Percentiles rank a stretch among this genome's conserved stretches.
phyloP scores from a whole-genome alignment of 2,113 vertebrate genomes.

The Chascanopsetta lugubris region DNA sequence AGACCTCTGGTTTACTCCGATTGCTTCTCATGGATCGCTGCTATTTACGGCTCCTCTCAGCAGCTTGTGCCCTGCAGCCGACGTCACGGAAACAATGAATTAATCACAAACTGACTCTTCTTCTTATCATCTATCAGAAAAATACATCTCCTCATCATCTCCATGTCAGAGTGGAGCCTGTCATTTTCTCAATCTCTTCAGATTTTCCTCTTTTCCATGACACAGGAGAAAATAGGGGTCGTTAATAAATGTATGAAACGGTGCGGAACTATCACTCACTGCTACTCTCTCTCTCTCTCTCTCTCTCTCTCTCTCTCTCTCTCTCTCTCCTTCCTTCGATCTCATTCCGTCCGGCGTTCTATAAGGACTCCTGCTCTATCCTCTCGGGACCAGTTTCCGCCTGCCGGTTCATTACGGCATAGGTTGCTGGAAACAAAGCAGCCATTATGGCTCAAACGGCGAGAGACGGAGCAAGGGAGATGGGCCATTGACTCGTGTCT shows the following conservation, averaged over 20 bases:
- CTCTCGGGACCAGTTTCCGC: conserved; percentile 46
- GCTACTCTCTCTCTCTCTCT: neutral
- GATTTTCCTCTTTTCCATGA: conserved; percentile 44
- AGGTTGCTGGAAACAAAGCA: conserved; percentile 43
- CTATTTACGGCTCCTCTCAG: conserved; percentile 33
- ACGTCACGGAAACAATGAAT: conserved; percentile 45
- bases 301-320: conserved; percentile 23
- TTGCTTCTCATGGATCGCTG: conserved; percentile 20
- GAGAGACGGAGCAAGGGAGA: conserved; percentile 29
- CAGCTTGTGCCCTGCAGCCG: conserved; percentile 32
- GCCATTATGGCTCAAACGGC: conserved; percentile 51
- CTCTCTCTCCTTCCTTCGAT: conserved; percentile 1
- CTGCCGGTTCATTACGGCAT: conserved; percentile 51
- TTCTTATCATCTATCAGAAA: conserved; percentile 36
- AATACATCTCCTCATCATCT: conserved; percentile 36
- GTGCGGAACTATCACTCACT: conserved; percentile 35
- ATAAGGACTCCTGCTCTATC: conserved; percentile 26
- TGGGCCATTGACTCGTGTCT: conserved; percentile 45
- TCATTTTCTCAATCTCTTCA: conserved; percentile 48
- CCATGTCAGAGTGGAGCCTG: conserved; percentile 41
- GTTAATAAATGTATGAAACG: conserved; percentile 68
- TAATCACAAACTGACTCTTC: conserved; percentile 46
- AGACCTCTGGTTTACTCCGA: conserved; percentile 29
- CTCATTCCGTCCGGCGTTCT: conserved; percentile 27
- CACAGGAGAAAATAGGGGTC: conserved; percentile 26